A percentile compares a stretch with the other conserved stretches of the same genome.
Evolutionary conservation across 92 coral and sea anemone genomes (phyloP).

Genomic region (Scolanthus callimorphus): DNA sequence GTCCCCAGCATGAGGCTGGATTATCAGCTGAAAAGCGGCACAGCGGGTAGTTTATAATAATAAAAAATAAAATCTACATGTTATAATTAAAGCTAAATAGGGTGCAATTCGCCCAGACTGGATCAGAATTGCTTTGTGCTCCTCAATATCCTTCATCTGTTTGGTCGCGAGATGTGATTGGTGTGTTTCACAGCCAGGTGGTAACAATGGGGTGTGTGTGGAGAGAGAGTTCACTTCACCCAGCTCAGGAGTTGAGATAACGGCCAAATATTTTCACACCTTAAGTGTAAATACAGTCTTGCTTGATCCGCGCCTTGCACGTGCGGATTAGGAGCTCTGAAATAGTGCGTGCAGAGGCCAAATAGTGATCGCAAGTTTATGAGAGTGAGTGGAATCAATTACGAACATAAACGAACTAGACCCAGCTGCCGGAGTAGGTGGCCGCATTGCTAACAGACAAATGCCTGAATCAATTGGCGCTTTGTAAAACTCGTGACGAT

Average conservation of each 20-base stretch:
- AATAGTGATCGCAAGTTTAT: slow-evolving; percentile 54
- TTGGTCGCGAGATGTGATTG: slow-evolving; percentile 70
- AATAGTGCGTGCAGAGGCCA: slow-evolving; percentile 26
- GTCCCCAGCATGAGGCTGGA: slow-evolving; percentile 81
- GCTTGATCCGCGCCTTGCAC: slow-evolving; percentile 16
- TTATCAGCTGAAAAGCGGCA: slow-evolving; percentile 84
- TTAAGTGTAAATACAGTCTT: slow-evolving; percentile 47
- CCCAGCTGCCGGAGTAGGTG: slow-evolving; percentile 98
- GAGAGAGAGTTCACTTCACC: slow-evolving; percentile 62
- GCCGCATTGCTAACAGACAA: slow-evolving; percentile 97
- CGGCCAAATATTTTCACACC: slow-evolving; percentile 85
- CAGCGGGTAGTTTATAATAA: slow-evolving; percentile 92
- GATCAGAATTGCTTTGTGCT: slow-evolving; percentile 91
- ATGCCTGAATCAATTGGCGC: slow-evolving; percentile 97
- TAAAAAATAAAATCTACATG: slow-evolving; percentile 95
- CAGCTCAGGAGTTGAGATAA: slow-evolving; percentile 79
- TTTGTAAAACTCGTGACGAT: slow-evolving; percentile 78
- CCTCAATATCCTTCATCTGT: slow-evolving; percentile 87
- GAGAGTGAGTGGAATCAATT: slow-evolving; percentile 88
- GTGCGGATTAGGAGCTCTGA: slow-evolving; percentile 9
- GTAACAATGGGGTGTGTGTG: slow-evolving; percentile 72
- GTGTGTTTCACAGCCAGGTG: slow-evolving; percentile 77
- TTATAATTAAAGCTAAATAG: slow-evolving; percentile 97
- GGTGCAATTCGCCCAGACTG: slow-evolving; percentile 87
- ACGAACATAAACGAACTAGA: slow-evolving; percentile 81